These are phyloP conservation scores for Quadroppia sp. DNA, from an alignment of 2,888 invertebrate species.

Conservation along the genomic window DNA sequence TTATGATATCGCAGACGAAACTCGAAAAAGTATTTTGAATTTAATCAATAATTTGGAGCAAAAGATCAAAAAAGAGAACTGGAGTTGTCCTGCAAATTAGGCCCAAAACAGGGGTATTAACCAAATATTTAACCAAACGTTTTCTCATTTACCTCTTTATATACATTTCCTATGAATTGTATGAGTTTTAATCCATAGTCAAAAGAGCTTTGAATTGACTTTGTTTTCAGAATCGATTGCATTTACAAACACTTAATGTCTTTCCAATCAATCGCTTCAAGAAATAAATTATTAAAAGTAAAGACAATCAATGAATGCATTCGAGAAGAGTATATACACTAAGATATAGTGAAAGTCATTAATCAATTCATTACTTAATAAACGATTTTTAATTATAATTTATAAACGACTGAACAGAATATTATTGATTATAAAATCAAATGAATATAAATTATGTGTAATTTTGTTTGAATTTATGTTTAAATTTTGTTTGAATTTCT, in stretches of 20 bases:
- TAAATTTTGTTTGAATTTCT: background rate
- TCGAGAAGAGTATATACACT: background rate
- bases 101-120: background rate
- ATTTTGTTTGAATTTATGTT: background rate
- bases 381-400: no score
- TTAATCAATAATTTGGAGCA: background rate
- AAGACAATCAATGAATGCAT: background rate
- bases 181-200: background rate
- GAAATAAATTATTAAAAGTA: background rate
- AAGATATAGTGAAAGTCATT: no score
- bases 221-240: no score
- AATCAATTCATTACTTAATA: no score
- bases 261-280: background rate
- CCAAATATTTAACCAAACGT: background rate
- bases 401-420: background rate
- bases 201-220: constrained; percentile 7
- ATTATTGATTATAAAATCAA: no score
- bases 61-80: constrained; percentile 12
- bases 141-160: background rate
- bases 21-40: background rate
- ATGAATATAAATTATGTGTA: background rate
- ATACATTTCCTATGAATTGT: background rate
- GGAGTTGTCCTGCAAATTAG: background rate
- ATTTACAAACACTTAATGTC: no score
- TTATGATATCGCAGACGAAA: background rate